Evolutionary conservation across 2,888 invertebrate species (phyloP), one percentile per base, ranked within the genome.

Genomic region (Hermaeophaga mercurialis): DNA sequence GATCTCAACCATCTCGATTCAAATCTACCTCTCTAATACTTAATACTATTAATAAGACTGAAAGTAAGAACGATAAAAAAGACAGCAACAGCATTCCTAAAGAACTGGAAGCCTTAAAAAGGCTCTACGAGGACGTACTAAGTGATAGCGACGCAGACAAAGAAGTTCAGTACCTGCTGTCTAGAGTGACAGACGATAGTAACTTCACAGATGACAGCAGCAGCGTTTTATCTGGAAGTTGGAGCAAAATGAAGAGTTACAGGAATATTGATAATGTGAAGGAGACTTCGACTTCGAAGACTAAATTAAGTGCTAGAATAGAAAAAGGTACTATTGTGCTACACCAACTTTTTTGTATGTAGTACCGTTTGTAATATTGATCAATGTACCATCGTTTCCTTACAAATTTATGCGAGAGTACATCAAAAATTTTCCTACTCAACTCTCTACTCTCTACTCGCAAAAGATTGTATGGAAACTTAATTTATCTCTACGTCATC

Each of bases 121-220:
- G 74, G 62, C 66, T 79, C 12, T 80, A 79, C 63, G 77, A 78
- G 52, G 76, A 76, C 33, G 75, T 71, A 19, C 78, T 80, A 49
- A 80, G 81, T 47, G 82, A 81, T 61, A 80, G 79, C 57, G 83
- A 79, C 64, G 83, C 84, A 3, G 85, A 85, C 66, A 84, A 84
- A 67, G 85, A 85, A 70, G 85, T 85, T 1, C 80, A 84, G 64
- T 79, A 79, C 2, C 80, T 83, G 68, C 83, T 84, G 77, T 78
- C 78, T 31, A 67, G 67, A 49, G 66, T 66, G 31, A 59, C 61
- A 3, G 66, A 61, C 24, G 55, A 41, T 14, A 62, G 55, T n/a
- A 58, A 56, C 12, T 53, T 64, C 7, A 73, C 75, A 24, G 73
- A 73, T 47, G 75, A 75, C 26, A 68, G 62, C 46, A 76, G 74